Conservation (phyloP, 1,140 invertebrate species). For the Apis florea region DNA sequence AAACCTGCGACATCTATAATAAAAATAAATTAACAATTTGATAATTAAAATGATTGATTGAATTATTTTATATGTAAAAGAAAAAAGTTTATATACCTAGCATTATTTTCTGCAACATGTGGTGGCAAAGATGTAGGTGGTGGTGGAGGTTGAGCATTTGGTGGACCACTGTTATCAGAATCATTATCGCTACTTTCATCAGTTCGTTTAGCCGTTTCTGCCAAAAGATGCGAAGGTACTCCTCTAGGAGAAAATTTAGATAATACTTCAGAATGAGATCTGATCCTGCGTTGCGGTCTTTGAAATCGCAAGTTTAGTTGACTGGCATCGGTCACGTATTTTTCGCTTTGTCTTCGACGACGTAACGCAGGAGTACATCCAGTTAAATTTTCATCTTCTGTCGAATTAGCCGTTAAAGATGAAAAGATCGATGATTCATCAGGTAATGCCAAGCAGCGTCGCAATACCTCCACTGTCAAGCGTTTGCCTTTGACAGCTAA, state of each 20-base stretch:
- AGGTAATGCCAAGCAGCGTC: constrained; percentile 77
- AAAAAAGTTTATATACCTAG: constrained; percentile 70
- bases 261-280: constrained; percentile 72
- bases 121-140: constrained; percentile 76
- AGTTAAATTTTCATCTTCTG: constrained; percentile 77
- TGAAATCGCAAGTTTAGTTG: constrained; percentile 88
- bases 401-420: constrained; percentile 75
- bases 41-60: neutral
- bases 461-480: constrained; percentile 69
- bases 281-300: constrained; percentile 81
- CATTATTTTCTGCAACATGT: constrained; percentile 76
- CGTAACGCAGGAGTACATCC: constrained; percentile 85
- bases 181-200: constrained; percentile 80
- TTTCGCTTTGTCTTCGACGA: constrained; percentile 85
- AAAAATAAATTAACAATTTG: neutral
- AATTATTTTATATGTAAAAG: neutral
- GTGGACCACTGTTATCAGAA: constrained; percentile 77
- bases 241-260: constrained; percentile 74
- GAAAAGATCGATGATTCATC: constrained; percentile 72
- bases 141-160: constrained; percentile 72
- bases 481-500: constrained; percentile 72
- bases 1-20: constrained; percentile 76
- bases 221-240: constrained; percentile 80
- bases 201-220: constrained; percentile 72
- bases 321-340: constrained; percentile 87